Evolutionary conservation across 2,797 vertebrate genomes (phyloP), one percentile per base, ranked within the genome.

Genomic region (Aerospiza tachiro): DNA sequence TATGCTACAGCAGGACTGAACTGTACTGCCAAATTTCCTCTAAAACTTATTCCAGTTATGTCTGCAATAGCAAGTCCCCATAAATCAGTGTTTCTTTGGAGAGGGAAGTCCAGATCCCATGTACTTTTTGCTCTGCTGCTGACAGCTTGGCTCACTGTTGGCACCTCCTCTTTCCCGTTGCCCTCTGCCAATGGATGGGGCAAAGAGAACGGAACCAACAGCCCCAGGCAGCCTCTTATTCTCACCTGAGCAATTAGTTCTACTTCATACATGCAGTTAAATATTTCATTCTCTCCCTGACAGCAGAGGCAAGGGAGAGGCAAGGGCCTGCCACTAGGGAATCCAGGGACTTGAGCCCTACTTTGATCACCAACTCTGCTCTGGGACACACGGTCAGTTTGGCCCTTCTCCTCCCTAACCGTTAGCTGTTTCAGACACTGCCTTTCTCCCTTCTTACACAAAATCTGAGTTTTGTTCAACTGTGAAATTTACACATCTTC

Each of bases 111-210:
- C 50, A 62, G 11, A 33, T 66, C 10, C 50, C 42, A 44, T 23
- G 11, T 36, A 26, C 20, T 63, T 67, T 21, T 38, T 55, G 38
- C 62, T 53, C 67, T 74, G 40, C 40, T 40, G 40, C 29, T 79
- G 44, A 28, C 18, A 53, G 13, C 29, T 62, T 66, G 72, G 11
- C 52, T 8, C 12, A 13, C 13, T 0, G 0, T 13, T 3, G 15
- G 17, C 45, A 78, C 21, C n/a, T 75, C 16, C 26, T 93, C 52
- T 82, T 82, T 77, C 26, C 25, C 47, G 56, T 72, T 2, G 0
- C 6, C 11, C 5, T 65, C 50, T 66, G 33, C 35, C 3, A 2
- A 40, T 12, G 28, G 38, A 42, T 47, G 42, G 45, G 28, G 23
- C 23, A 79, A 75, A 78, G 25, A 50, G 8, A 42, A 12, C 10